Evolutionary conservation across 2,888 invertebrate species (phyloP).

Genomic region (Diploptera punctata): DNA sequence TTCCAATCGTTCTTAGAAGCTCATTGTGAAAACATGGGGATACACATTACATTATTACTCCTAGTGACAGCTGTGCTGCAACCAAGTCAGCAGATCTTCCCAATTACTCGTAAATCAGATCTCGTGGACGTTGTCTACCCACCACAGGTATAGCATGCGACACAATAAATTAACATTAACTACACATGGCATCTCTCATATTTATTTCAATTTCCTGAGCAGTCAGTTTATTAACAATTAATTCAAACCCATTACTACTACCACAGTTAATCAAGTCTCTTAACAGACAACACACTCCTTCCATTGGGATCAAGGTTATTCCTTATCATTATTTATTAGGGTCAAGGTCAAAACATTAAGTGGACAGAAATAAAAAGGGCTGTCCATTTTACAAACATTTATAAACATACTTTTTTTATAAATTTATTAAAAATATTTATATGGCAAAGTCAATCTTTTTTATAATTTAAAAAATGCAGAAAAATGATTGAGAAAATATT

Average conservation of each 20-base stretch:
- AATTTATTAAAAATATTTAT: too few relatives aligned
- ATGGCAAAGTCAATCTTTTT: too few relatives aligned
- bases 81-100: slow-evolving; percentile 17
- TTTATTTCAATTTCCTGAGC: too few relatives aligned
- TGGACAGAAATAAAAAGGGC: slow-evolving; percentile 13
- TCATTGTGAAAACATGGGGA: neutral
- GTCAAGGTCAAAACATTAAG: slow-evolving; percentile 17
- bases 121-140: slow-evolving; percentile 1
- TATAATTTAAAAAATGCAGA: too few relatives aligned
- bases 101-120: neutral
- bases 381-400: too few relatives aligned
- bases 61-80: neutral
- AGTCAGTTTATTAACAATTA: neutral
- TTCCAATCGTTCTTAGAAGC: neutral
- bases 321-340: slow-evolving; percentile 21
- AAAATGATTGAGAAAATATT: too few relatives aligned
- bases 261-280: neutral
- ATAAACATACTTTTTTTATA: too few relatives aligned
- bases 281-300: neutral
- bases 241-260: neutral
- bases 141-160: slow-evolving; percentile 7
- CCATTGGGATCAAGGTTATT: neutral
- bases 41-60: neutral
- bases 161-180: too few relatives aligned
- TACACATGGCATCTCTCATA: too few relatives aligned